Evolutionary conservation across 2,113 vertebrate genomes (phyloP).

Genomic region (Tragelaphus strepsiceros): DNA sequence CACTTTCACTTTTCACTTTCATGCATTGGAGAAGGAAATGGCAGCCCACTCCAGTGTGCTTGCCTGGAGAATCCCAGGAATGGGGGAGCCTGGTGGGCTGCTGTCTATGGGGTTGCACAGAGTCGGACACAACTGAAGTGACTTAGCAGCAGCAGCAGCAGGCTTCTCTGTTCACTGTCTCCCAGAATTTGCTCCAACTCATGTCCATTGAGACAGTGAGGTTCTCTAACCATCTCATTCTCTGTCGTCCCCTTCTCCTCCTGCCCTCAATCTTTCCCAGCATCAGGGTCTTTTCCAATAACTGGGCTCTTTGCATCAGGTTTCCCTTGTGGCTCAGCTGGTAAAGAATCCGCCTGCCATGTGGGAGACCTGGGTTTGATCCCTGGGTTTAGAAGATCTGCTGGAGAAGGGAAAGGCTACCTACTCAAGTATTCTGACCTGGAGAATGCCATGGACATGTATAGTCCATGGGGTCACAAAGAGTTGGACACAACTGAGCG

Average conservation of each 20-base stretch:
- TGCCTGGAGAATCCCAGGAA: too few species aligned
- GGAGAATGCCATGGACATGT: not conserved
- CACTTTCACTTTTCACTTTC: too few species aligned
- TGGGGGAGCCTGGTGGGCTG: too few species aligned
- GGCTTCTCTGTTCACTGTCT: not conserved
- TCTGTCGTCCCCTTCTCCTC: not conserved
- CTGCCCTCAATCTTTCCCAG: not conserved
- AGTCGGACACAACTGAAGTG: too few species aligned
- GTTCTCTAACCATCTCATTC: not conserved
- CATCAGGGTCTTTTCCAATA: not conserved
- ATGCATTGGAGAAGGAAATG: too few species aligned
- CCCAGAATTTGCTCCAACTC: not conserved
- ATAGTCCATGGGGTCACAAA: not conserved
- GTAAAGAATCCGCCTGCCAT: not conserved
- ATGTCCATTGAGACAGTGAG: not conserved
- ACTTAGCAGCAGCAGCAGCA: not conserved
- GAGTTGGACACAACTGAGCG: accelerated
- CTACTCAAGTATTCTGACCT: not conserved
- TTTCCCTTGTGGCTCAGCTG: not conserved
- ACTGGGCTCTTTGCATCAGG: not conserved
- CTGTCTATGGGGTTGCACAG: too few species aligned
- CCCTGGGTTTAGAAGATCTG: not conserved
- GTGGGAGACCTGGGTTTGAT: not conserved
- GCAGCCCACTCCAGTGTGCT: too few species aligned
- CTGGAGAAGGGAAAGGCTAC: not conserved